Conservation (phyloP, 2,113 vertebrate species). For the Scomber scombrus region DNA sequence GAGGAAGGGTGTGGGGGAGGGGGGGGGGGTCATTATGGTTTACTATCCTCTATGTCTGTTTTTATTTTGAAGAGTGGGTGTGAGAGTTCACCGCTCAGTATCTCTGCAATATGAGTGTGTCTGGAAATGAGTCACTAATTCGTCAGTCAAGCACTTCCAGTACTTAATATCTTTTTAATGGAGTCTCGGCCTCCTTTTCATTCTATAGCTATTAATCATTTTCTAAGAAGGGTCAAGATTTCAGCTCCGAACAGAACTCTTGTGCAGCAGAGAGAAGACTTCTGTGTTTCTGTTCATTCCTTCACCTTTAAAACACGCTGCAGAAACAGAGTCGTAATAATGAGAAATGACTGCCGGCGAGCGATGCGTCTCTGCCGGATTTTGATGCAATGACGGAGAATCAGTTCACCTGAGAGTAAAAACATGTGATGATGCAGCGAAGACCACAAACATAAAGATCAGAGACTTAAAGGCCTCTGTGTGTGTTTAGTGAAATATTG, state of each 20-base stretch:
- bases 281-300: background rate
- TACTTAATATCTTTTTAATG: slow-evolving; percentile 37
- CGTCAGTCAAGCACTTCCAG: slow-evolving; percentile 7
- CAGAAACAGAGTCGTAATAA: too few species aligned
- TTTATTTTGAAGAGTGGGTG: background rate
- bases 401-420: too few species aligned
- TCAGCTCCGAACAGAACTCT: background rate
- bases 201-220: slow-evolving; percentile 12
- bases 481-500: too few species aligned
- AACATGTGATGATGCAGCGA: too few species aligned
- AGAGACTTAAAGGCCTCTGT: too few species aligned
- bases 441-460: too few species aligned
- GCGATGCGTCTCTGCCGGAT: too few species aligned
- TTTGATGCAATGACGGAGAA: too few species aligned
- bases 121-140: slow-evolving; percentile 18
- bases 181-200: slow-evolving; percentile 17
- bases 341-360: too few species aligned
- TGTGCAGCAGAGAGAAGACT: too few species aligned
- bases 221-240: background rate
- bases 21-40: background rate
- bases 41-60: background rate
- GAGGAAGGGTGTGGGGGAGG: too few species aligned
- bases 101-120: background rate
- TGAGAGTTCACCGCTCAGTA: background rate
- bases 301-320: slow-evolving; percentile 11